Evolutionary conservation across 2,888 invertebrate species (phyloP).

Genomic region (Priocnemis perturbator): DNA sequence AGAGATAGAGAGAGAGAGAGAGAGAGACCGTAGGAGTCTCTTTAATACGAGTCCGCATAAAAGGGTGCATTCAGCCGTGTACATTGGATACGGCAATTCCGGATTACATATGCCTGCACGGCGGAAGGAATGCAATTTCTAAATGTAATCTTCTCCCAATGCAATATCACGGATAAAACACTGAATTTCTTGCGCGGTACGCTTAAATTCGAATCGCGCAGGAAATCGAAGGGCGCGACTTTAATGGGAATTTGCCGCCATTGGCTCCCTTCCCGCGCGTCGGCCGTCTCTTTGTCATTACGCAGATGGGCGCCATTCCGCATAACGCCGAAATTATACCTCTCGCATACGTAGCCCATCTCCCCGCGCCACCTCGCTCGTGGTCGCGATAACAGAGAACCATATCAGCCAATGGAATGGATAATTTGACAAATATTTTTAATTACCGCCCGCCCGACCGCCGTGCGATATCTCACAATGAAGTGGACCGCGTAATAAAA

Average conservation of each 20-base stretch:
- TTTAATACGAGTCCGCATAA: conserved; percentile 17
- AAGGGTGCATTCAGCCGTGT: conserved; percentile 17
- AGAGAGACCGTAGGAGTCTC: conserved; percentile 6
- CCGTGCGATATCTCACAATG: too few relatives aligned
- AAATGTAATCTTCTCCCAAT: conserved; percentile 13
- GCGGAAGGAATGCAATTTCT: conserved; percentile 13
- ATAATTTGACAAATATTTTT: too few relatives aligned
- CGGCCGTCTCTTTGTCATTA: too few relatives aligned
- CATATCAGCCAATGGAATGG: neutral
- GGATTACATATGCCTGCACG: conserved; percentile 19
- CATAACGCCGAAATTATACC: too few relatives aligned
- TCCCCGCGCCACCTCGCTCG: neutral
- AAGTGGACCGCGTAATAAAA: too few relatives aligned
- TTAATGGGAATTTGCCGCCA: too few relatives aligned
- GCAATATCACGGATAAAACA: conserved; percentile 25
- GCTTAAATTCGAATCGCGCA: too few relatives aligned
- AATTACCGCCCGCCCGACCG: too few relatives aligned
- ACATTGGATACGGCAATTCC: conserved; percentile 14
- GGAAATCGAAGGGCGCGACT: too few relatives aligned
- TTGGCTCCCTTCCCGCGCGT: too few relatives aligned
- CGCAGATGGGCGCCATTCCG: too few relatives aligned
- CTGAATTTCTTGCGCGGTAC: neutral
- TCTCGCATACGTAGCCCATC: neutral
- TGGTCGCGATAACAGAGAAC: neutral
- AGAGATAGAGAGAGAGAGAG: too few relatives aligned